Percentiles rank a stretch among this genome's conserved stretches.
Evolutionary conservation across 2,113 vertebrate species (phyloP).

Genomic region (Eupsittula cactorum): DNA sequence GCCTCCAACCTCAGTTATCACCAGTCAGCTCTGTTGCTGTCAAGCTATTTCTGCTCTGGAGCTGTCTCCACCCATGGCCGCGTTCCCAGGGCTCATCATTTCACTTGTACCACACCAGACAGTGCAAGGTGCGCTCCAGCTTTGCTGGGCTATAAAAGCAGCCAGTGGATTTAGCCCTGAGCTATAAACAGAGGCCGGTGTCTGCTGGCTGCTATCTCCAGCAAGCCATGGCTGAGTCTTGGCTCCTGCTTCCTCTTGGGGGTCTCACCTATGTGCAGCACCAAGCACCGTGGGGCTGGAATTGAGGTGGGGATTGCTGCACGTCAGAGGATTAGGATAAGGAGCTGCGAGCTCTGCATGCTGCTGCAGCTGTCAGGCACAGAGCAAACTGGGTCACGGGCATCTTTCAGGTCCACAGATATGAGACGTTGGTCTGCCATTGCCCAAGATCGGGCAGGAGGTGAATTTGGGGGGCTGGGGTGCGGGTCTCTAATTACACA

Average conservation of each 20-base stretch:
- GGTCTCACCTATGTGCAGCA: rapidly evolving
- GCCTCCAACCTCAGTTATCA: not conserved
- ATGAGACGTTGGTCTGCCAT: rapidly evolving
- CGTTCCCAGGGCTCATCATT: not conserved
- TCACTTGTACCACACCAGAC: not conserved
- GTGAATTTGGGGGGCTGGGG: not conserved
- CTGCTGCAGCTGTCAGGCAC: not conserved
- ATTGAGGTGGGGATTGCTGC: not conserved
- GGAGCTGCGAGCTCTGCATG: not conserved
- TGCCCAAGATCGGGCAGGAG: not conserved
- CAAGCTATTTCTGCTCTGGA: not conserved
- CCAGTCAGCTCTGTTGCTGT: not conserved
- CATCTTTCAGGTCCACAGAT: not conserved
- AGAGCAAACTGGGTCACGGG: slow-evolving; percentile 25
- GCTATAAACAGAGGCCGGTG: not conserved
- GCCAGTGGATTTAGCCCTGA: not conserved
- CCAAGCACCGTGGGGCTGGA: not conserved
- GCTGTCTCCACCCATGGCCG: not conserved
- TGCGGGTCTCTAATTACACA: rapidly evolving
- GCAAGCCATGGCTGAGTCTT: not conserved
- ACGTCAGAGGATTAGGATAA: slow-evolving; percentile 2
- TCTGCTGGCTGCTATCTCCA: not conserved
- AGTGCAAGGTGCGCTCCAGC: not conserved
- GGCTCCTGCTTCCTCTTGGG: not conserved
- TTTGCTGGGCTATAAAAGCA: not conserved